A percentile compares a stretch with the other conserved stretches of the same genome.
Evolutionary conservation across 2,888 invertebrate genomes (phyloP).

Genomic region (Meliscaeva auricollis): DNA sequence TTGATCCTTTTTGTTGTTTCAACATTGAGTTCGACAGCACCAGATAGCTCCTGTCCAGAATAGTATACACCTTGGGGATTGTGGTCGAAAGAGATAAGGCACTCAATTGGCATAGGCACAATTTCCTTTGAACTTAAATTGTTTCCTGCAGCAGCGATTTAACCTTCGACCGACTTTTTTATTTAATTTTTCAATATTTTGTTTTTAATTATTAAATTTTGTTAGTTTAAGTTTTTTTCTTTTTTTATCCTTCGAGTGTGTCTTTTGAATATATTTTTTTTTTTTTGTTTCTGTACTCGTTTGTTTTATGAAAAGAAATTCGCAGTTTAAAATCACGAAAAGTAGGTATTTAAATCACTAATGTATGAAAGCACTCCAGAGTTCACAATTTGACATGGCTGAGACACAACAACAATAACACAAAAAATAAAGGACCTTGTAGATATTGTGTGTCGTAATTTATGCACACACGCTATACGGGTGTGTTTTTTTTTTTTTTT

Average conservation of each 20-base stretch:
- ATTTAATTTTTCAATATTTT: slow-evolving; percentile 14
- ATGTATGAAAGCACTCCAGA: slow-evolving; percentile 59
- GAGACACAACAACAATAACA: slow-evolving; percentile 65
- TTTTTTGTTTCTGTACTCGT: background rate
- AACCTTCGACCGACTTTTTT: slow-evolving; percentile 15
- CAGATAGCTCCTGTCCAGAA: slow-evolving; percentile 84
- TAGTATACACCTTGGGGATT: slow-evolving; percentile 84
- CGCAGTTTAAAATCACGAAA: slow-evolving; percentile 39
- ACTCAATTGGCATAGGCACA: slow-evolving; percentile 83
- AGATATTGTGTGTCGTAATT: slow-evolving; percentile 42
- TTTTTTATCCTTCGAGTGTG: slow-evolving; percentile 14
- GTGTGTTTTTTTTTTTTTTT: slow-evolving; percentile 36
- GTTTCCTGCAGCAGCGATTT: slow-evolving; percentile 49
- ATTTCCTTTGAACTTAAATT: slow-evolving; percentile 66
- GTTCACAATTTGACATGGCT: slow-evolving; percentile 67
- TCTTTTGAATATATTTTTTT: background rate
- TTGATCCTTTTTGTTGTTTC: slow-evolving; percentile 83
- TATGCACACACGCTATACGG: slow-evolving; percentile 67
- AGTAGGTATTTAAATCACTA: no score
- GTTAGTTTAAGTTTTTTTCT: no score
- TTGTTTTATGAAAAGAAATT: slow-evolving; percentile 15
- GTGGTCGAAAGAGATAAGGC: slow-evolving; percentile 84
- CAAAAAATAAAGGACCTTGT: slow-evolving; percentile 53
- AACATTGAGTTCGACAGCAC: slow-evolving; percentile 83
- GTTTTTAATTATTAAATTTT: background rate